These are phyloP conservation scores for Pimpla rufipes DNA, from an alignment of 2,888 invertebrate species.

Conservation along the genomic window DNA sequence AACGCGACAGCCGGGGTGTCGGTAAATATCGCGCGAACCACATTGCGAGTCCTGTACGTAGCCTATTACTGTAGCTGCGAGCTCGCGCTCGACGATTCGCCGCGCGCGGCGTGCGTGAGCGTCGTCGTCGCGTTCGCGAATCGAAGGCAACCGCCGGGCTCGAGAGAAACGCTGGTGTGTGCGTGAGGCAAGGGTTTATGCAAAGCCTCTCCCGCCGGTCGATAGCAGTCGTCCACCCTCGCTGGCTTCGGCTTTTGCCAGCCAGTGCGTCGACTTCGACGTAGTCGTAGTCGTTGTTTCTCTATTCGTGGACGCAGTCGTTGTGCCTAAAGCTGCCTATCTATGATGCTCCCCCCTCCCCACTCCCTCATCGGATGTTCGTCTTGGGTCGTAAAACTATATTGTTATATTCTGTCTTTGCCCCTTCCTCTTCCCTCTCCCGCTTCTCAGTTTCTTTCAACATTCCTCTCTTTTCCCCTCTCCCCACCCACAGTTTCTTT, in stretches of 20 bases:
- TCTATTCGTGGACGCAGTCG: constrained; percentile 6
- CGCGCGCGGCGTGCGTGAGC: constrained; percentile 36
- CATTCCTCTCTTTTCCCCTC: no score
- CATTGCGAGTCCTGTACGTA: constrained; percentile 33
- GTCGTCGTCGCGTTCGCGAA: constrained; percentile 46
- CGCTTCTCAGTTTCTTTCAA: background rate
- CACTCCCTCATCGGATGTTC: background rate
- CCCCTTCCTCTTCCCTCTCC: no score
- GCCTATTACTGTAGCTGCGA: constrained; percentile 49
- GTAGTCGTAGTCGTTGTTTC: constrained; percentile 63
- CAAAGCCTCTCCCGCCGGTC: constrained; percentile 77
- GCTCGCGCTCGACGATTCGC: constrained; percentile 20
- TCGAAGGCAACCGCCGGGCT: constrained; percentile 22
- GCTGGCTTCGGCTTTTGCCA: constrained; percentile 77
- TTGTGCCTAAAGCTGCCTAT: background rate
- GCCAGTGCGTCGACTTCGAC: constrained; percentile 72
- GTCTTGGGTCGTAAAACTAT: constrained; percentile 47
- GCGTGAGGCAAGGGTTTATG: constrained; percentile 76
- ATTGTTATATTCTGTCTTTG: constrained; percentile 37
- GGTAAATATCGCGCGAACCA: constrained; percentile 12
- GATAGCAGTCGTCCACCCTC: constrained; percentile 78
- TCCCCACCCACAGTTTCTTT: no score
- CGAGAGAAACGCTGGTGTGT: constrained; percentile 63
- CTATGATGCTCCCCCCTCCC: no score
- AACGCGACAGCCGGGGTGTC: background rate